Base-by-base conservation (phyloP, 2,888 invertebrate genomes). In the Drosophila borealis region DNA sequence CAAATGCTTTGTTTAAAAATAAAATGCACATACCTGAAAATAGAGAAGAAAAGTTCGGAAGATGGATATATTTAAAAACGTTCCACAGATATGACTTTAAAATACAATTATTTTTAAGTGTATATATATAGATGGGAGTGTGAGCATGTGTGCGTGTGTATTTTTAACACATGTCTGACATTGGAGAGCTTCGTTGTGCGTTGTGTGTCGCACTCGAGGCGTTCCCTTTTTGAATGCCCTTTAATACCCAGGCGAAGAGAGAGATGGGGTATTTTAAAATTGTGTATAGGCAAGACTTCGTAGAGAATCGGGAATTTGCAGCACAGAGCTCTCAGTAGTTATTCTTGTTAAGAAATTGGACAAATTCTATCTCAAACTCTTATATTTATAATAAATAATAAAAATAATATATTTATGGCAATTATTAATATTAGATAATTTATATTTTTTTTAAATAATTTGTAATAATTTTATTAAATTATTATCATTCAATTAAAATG, bases 1-100 rank as follows among this genome's bases (percentile, higher is more conserved):
- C 50, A 42, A 62, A 45, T 21, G 34, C 48, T 51, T 37, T 34
- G 17, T 21, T 34, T 61, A 59, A 61, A 75, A 78, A 75, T 75
- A 61, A 78, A 64, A 65, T 61, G 45, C 50, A 70, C 56, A 36
- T 70, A 79, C 81, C 85, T 84, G 66, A 61, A 81, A 79, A 57
- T 62, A 74, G 36, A 74, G 33, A 50, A 25, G 10, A 42, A 17
- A 53, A 34, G 41, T 2, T 39, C 1, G 39, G 33, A 46, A 56
- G 17, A 49, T 36, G 33, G 14, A 60, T 59, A 8, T 44, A 64
- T 78, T 67, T 61, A 60, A 70, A 64, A 44, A 56, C 62, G 70
- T 66, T 54, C 19, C 8, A 37, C 4, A 54, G 21, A 62, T 25
- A 55, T 21, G 78, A 64, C 50, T 48, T 78, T 45, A 49, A 72